Percentiles rank a stretch among this genome's conserved stretches.
These are phyloP conservation scores for Sminthopsis crassicaudata DNA, from an alignment of 2,113 vertebrate species.

Conservation along the genomic window DNA sequence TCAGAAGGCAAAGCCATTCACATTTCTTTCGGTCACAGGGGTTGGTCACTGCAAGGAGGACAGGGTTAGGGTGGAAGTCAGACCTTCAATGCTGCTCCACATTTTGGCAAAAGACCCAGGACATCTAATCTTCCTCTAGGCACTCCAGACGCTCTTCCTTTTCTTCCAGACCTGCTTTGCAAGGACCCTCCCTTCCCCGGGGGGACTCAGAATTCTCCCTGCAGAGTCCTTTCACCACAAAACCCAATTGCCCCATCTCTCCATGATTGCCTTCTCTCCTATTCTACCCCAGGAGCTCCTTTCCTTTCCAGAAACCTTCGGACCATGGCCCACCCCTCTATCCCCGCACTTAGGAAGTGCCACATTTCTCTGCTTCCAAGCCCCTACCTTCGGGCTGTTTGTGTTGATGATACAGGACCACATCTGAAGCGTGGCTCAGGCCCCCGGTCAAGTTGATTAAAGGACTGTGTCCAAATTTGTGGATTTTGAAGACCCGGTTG, in stretches of 20 bases:
- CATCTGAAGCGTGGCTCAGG: constrained; percentile 96
- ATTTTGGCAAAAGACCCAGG: neutral
- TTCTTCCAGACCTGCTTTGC: neutral
- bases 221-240: neutral
- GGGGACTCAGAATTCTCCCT: neutral
- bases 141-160: neutral
- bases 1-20: constrained; percentile 97
- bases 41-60: constrained; percentile 89
- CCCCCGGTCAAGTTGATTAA: constrained; percentile 94
- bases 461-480: constrained; percentile 94
- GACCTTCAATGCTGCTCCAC: neutral
- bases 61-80: neutral
- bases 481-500: constrained; percentile 96
- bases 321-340: no score
- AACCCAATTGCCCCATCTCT: neutral
- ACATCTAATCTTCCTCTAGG: neutral
- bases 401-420: constrained; percentile 95
- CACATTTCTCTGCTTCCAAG: neutral
- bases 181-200: neutral
- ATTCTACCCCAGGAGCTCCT: neutral
- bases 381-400: constrained; percentile 95
- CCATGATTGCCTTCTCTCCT: neutral
- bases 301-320: neutral
- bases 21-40: constrained; percentile 98
- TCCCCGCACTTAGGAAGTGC: neutral